A percentile compares a stretch with the other conserved stretches of the same genome.
These are phyloP conservation scores for Acanthopleura granulata DNA, from an alignment of 2,888 invertebrate species.

Conservation along the genomic window DNA sequence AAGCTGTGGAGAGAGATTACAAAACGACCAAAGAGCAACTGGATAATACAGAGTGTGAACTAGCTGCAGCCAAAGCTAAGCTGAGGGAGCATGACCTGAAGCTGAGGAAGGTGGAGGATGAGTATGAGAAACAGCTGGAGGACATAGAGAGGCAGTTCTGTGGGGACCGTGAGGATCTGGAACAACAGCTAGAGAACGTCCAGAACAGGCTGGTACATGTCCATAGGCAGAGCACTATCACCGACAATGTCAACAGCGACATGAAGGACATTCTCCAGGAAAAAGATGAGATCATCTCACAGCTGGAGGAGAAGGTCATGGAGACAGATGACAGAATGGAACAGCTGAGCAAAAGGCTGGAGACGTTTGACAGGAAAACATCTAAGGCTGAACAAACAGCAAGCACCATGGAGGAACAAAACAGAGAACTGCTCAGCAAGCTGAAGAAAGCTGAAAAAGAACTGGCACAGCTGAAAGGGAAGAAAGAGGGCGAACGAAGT, in stretches of 20 bases:
- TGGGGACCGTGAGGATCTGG: conserved; percentile 57
- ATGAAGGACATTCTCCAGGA: conserved; percentile 80
- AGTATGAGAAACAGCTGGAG: conserved; percentile 51
- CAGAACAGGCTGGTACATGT: conserved; percentile 82
- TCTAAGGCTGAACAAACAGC: not conserved
- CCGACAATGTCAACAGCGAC: conserved; percentile 57
- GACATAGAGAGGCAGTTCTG: conserved; percentile 64
- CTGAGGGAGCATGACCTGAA: conserved; percentile 50
- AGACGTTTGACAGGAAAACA: conserved; percentile 26
- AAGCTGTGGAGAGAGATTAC: conserved; percentile 58
- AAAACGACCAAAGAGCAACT: conserved; percentile 53
- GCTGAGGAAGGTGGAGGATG: conserved; percentile 47
- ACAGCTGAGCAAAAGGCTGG: conserved; percentile 60
- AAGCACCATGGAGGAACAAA: conserved; percentile 39
- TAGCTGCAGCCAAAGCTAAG: conserved; percentile 37
- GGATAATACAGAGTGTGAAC: conserved; percentile 47
- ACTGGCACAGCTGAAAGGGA: conserved; percentile 21
- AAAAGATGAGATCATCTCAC: conserved; percentile 87
- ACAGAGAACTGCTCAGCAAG: conserved; percentile 45
- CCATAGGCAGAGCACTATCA: conserved; percentile 76
- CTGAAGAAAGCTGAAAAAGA: conserved; percentile 48
- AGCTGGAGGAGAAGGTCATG: conserved; percentile 83
- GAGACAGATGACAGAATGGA: conserved; percentile 62
- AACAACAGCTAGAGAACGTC: conserved; percentile 79
- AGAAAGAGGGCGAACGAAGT: not conserved